Percentiles rank a stretch among this genome's conserved stretches.
Evolutionary conservation across 1,140 invertebrate species (phyloP).

Genomic region (Drosophila nigrodunni): DNA sequence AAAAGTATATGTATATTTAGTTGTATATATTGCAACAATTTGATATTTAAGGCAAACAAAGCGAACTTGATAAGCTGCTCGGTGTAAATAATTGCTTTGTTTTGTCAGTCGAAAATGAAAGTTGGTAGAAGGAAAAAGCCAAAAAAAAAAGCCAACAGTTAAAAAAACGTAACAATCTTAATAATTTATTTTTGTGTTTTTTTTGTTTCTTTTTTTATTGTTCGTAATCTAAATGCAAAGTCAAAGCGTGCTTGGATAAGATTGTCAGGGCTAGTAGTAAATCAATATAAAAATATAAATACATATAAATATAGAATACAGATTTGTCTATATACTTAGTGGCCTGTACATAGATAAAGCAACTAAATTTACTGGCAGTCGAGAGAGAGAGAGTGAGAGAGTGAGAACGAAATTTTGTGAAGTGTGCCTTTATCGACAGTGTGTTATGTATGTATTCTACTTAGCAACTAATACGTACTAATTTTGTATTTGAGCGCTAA

Average conservation of each 20-base stretch:
- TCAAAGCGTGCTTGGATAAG: slow-evolving; percentile 47
- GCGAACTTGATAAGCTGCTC: slow-evolving; percentile 51
- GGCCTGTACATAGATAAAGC: not conserved
- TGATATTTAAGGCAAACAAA: slow-evolving; percentile 62
- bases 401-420: no score
- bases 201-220: not conserved
- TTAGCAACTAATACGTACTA: slow-evolving; percentile 39
- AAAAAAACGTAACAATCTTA: slow-evolving; percentile 16
- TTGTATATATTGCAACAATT: slow-evolving; percentile 51
- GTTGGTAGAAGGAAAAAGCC: slow-evolving; percentile 5
- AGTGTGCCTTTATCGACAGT: slow-evolving; percentile 35
- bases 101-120: slow-evolving; percentile 43
- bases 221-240: slow-evolving; percentile 32
- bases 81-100: slow-evolving; percentile 49
- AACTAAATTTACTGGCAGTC: not conserved
- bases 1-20: slow-evolving; percentile 1
- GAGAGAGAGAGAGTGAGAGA: no score
- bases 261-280: slow-evolving; percentile 60
- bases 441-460: slow-evolving; percentile 20
- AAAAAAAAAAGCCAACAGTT: slow-evolving; percentile 5
- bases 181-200: slow-evolving; percentile 19
- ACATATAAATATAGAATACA: slow-evolving; percentile 1
- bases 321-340: slow-evolving; percentile 17
- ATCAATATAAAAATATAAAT: slow-evolving; percentile 26
- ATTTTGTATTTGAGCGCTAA: slow-evolving; percentile 41